These are phyloP conservation scores for Doryteuthis pealeii DNA, from an alignment of 1,140 invertebrate species.

Conservation along the genomic window DNA sequence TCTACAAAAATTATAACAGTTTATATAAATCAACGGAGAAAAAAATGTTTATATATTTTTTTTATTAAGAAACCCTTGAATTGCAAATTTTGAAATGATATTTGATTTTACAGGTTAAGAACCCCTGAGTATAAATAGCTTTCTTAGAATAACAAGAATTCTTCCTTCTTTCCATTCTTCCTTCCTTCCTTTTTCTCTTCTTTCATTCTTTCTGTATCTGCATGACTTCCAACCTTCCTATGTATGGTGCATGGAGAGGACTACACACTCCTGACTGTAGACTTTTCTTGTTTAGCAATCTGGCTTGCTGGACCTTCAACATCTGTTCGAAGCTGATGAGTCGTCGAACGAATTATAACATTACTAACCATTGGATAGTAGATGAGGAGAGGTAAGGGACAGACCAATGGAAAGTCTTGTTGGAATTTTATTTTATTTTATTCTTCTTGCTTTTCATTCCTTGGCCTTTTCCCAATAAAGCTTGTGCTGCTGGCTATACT, in stretches of 20 bases:
- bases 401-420: slow-evolving; percentile 1
- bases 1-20: too few species aligned
- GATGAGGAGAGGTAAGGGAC: slow-evolving; percentile 10
- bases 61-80: too few species aligned
- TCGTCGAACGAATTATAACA: background rate
- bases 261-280: background rate
- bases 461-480: too few species aligned
- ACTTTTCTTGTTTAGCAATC: slow-evolving; percentile 13
- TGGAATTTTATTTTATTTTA: background rate
- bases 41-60: too few species aligned
- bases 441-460: background rate
- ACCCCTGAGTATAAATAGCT: too few species aligned
- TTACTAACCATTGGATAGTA: slow-evolving; percentile 9
- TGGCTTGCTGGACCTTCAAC: slow-evolving; percentile 1
- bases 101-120: too few species aligned
- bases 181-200: background rate
- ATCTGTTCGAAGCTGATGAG: slow-evolving; percentile 9
- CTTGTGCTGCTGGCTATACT: too few species aligned
- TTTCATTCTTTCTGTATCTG: background rate
- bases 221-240: background rate
- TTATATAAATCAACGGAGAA: too few species aligned
- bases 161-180: background rate
- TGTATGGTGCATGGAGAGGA: slow-evolving; percentile 4
- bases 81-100: too few species aligned
- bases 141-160: too few species aligned